phyloP scores from a whole-genome alignment of 1,140 invertebrate genomes.

The Lepidurus arcticus region DNA sequence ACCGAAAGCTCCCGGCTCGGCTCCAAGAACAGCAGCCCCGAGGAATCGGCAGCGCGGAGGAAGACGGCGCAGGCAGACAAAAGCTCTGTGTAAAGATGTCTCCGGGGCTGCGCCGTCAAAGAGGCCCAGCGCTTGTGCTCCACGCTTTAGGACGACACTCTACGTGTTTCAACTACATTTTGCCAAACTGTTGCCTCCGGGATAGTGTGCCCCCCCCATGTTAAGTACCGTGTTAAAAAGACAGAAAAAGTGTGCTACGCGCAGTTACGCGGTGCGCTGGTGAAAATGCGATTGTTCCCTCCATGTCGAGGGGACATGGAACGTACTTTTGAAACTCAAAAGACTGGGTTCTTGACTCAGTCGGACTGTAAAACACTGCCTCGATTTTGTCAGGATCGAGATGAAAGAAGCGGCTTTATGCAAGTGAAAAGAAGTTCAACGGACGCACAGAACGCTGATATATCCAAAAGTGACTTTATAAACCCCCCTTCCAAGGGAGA shows the following conservation, averaged over 20 bases:
- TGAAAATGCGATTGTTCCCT: not conserved
- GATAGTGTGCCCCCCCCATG: not conserved
- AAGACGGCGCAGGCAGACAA: constrained; percentile 14
- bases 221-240: constrained; percentile 5
- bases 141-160: not conserved
- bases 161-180: not conserved
- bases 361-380: too few relatives aligned
- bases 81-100: not conserved
- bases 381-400: too few relatives aligned
- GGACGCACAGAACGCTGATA: too few relatives aligned
- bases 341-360: too few relatives aligned
- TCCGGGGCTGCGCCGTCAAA: constrained; percentile 20
- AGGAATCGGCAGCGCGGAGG: constrained; percentile 17
- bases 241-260: not conserved
- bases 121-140: constrained; percentile 16
- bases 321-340: too few relatives aligned
- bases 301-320: not conserved
- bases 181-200: constrained; percentile 15
- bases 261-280: not conserved
- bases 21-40: not conserved
- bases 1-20: constrained; percentile 13
- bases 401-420: too few relatives aligned
- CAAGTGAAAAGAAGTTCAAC: too few relatives aligned
- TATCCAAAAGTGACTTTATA: too few relatives aligned
- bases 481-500: not conserved